Evolutionary conservation across 2,888 invertebrate species (phyloP).

Genomic region (Camptogramma bilineatum): DNA sequence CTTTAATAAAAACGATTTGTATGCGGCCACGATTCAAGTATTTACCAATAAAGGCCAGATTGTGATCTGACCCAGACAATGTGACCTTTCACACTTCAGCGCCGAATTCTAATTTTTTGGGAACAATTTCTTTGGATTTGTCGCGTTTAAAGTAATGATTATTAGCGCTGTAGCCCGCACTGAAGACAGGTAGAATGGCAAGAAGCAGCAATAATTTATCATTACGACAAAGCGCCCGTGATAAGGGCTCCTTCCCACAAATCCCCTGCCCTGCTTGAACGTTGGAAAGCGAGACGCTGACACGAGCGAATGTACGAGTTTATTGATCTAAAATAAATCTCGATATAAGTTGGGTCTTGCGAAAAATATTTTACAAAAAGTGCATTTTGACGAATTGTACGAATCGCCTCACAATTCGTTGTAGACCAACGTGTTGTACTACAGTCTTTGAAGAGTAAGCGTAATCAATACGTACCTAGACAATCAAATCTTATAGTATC

Average conservation of each 20-base stretch:
- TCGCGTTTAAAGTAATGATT: constrained; percentile 43
- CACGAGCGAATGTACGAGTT: not conserved
- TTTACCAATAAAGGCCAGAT: constrained; percentile 39
- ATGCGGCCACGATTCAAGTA: constrained; percentile 33
- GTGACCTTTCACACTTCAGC: constrained; percentile 33
- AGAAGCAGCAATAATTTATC: constrained; percentile 65
- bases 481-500: too few species aligned
- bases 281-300: constrained; percentile 14
- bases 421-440: too few species aligned
- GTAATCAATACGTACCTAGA: too few species aligned
- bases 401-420: too few species aligned
- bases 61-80: constrained; percentile 41
- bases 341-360: not conserved
- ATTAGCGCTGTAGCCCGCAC: constrained; percentile 41
- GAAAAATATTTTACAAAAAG: too few species aligned
- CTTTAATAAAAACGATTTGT: constrained; percentile 26
- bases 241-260: constrained; percentile 57
- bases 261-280: constrained; percentile 40
- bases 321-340: not conserved
- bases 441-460: too few species aligned
- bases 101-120: constrained; percentile 37
- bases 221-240: constrained; percentile 66
- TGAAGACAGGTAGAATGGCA: constrained; percentile 47
- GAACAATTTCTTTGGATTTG: constrained; percentile 38
- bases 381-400: too few species aligned